These are phyloP conservation scores for Channa argus DNA, from an alignment of 2,113 vertebrate genomes.

Conservation along the genomic window DNA sequence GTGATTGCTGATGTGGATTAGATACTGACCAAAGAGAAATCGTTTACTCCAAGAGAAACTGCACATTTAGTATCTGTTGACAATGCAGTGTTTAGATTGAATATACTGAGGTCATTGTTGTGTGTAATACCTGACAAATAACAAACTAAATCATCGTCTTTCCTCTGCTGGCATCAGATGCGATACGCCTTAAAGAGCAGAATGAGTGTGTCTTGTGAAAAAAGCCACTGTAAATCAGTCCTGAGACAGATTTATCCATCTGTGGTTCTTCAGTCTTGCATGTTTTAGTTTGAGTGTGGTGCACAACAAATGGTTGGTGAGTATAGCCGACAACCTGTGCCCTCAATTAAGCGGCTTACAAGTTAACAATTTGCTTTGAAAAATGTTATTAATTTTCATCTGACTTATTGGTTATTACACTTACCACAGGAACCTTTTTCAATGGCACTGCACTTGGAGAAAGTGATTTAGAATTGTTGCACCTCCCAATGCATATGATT, in stretches of 20 bases:
- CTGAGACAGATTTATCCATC: background rate
- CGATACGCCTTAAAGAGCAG: background rate
- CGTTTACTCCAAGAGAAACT: background rate
- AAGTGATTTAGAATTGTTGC: constrained; percentile 38
- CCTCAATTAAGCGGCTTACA: constrained; percentile 47
- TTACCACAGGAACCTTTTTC: constrained; percentile 27
- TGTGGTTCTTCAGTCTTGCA: background rate
- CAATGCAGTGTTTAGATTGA: background rate
- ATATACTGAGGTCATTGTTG: constrained; percentile 4
- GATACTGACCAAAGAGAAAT: background rate
- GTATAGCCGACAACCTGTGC: constrained; percentile 7
- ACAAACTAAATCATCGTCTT: background rate
- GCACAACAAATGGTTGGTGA: background rate
- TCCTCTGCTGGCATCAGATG: background rate
- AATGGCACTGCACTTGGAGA: constrained; percentile 52
- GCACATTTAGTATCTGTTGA: background rate
- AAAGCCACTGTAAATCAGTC: background rate
- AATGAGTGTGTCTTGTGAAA: background rate
- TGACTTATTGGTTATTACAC: constrained; percentile 36
- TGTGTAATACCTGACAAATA: background rate
- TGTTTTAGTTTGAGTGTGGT: background rate
- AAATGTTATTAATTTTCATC: constrained; percentile 37
- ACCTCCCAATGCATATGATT: constrained; percentile 33
- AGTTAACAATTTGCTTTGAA: background rate
- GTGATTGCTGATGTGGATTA: background rate